Conservation (phyloP, 2,797 vertebrate genomes). For the Sebastes baramenuke region DNA sequence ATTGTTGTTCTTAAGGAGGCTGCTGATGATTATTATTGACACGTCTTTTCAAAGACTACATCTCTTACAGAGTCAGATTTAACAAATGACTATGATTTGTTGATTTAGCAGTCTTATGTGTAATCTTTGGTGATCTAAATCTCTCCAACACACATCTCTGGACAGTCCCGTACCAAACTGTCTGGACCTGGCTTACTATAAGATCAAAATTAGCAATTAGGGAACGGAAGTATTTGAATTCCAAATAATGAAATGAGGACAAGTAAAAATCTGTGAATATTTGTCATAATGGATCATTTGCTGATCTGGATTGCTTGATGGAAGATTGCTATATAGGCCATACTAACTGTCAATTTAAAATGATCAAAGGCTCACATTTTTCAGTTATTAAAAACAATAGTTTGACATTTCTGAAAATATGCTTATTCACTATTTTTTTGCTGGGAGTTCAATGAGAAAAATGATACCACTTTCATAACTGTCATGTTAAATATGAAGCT, state of each 20-base stretch:
- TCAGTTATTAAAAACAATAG: background rate
- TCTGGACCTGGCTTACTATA: background rate
- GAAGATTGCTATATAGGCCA: too few species aligned
- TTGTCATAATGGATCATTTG: background rate
- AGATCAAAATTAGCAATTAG: background rate
- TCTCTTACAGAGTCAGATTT: background rate
- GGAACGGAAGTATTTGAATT: too few species aligned
- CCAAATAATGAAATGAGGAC: too few species aligned
- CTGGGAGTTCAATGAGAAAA: too few species aligned
- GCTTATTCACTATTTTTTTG: too few species aligned
- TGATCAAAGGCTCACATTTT: background rate
- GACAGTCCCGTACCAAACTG: background rate
- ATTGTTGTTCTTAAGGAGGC: background rate
- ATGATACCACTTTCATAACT: too few species aligned
- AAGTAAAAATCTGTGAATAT: background rate
- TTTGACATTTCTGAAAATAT: too few species aligned
- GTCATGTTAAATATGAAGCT: too few species aligned
- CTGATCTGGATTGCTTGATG: background rate
- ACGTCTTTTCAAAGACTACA: background rate
- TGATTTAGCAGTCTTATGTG: background rate
- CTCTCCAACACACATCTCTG: background rate
- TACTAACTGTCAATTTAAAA: background rate
- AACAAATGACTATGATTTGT: background rate
- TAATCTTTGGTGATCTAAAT: background rate
- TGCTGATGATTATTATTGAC: background rate